These are phyloP conservation scores for Sardina pilchardus DNA, from an alignment of 2,113 vertebrate genomes.

Conservation along the genomic window DNA sequence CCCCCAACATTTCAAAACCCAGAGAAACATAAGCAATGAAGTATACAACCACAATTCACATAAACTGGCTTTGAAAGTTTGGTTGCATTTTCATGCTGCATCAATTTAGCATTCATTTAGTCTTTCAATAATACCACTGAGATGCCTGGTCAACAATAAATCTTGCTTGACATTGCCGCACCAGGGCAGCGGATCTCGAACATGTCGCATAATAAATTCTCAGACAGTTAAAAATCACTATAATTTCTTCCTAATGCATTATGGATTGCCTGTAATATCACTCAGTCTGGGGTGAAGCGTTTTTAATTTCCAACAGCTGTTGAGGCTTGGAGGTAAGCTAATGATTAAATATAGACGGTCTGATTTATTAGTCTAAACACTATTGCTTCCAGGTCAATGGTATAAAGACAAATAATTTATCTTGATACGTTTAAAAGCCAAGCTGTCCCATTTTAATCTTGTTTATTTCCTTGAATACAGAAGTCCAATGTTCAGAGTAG, in stretches of 20 bases:
- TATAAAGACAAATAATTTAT: conserved; percentile 99
- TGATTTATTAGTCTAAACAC: conserved; percentile 99
- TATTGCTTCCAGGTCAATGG: conserved; percentile 97
- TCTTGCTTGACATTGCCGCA: conserved; percentile 88
- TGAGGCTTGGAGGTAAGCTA: conserved; percentile 95
- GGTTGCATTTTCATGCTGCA: conserved; percentile 81
- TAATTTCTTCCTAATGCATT: conserved; percentile 99
- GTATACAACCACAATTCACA: conserved; percentile 75
- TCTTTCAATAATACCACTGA: conserved; percentile 87
- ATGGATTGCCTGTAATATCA: conserved; percentile 99
- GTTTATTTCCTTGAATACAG: conserved; percentile 81
- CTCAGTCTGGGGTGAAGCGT: conserved; percentile 92
- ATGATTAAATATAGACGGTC: conserved; percentile 99
- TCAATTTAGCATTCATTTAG: conserved; percentile 86
- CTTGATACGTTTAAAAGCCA: conserved; percentile 96
- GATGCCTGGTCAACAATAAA: conserved; percentile 84
- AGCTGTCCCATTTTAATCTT: conserved; percentile 82
- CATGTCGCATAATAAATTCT: conserved; percentile 96
- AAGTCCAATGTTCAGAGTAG: conserved; percentile 74
- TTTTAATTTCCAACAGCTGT: conserved; percentile 99
- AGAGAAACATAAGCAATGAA: conserved; percentile 67
- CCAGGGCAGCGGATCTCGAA: conserved; percentile 89
- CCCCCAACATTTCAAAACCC: neutral
- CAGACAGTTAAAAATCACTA: conserved; percentile 99
- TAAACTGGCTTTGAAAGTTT: conserved; percentile 81